Evolutionary conservation across 2,113 vertebrate genomes (phyloP).

Genomic region (Balaeniceps rex): DNA sequence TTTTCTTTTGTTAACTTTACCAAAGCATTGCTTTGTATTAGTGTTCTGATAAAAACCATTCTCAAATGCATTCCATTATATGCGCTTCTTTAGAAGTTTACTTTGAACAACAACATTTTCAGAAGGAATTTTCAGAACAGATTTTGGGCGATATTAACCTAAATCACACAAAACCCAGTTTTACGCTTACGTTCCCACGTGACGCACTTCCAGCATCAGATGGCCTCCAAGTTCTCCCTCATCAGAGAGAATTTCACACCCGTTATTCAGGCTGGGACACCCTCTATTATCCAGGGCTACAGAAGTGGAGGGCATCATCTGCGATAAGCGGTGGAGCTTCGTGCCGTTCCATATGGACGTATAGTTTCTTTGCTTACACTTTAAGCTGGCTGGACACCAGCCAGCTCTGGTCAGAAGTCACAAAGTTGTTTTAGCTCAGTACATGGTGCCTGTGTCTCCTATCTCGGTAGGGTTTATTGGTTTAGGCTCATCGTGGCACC

Average conservation of each 20-base stretch:
- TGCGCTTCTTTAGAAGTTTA: background rate
- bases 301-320: slow-evolving; percentile 45
- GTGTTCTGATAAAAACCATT: background rate
- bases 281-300: background rate
- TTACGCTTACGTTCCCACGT: background rate
- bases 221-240: background rate
- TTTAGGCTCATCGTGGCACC: background rate
- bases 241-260: slow-evolving; percentile 12
- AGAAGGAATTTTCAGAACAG: background rate
- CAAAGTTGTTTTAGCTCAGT: slow-evolving; percentile 47
- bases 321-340: slow-evolving; percentile 1
- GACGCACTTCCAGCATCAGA: background rate
- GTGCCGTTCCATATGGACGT: slow-evolving; percentile 43
- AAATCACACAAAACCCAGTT: background rate
- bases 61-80: too few species aligned
- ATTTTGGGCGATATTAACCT: background rate
- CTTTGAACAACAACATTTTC: background rate
- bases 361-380: background rate
- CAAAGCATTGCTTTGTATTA: background rate
- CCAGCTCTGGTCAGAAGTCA: slow-evolving; percentile 63
- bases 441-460: slow-evolving; percentile 1
- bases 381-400: slow-evolving; percentile 46
- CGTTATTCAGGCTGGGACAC: slow-evolving; percentile 4
- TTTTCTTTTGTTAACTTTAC: background rate
- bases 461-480: slow-evolving; percentile 21